Evolutionary conservation across 2,797 vertebrate species (phyloP), one percentile per base, ranked within the genome.

Genomic region (Muraenolepis orangiensis): DNA sequence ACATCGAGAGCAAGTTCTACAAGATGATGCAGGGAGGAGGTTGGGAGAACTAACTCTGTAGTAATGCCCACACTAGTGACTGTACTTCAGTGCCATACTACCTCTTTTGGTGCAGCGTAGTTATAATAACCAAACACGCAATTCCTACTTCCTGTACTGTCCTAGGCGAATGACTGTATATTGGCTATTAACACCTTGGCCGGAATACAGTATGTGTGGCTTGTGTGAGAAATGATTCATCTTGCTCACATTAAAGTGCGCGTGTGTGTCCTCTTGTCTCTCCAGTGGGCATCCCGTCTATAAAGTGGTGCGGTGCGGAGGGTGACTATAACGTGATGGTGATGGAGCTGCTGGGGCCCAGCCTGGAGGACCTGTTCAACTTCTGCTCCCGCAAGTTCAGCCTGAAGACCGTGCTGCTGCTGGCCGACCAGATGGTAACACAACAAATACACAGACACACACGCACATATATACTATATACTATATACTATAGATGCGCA

Each of bases 21-120:
- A 98, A 98, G 93, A 98, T 98, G 97, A 98, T 98, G 96, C 97
- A 98, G 90, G 97, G 96, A 80, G 97, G 97, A 94, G 96, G 97
- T 98, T 87, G 94, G 92, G 66, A 42, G 38, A 87, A 16, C 46
- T 51, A 16, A n/a, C 46, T 51, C 46, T 51, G 42, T 51, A 51
- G 46, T 51, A 6, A 51, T 51, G 46, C 18, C 16, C 46, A 51
- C 20, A 51, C 46, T 18, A 51, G 46, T 18, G 3, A 1, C 46
- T 51, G 18, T 20, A 20, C 46, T n/a, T 20, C 46, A 14, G 40
- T 16, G 4, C 40, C 16, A 16, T 18, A 16, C 2, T 42, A 12
- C 40, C 32, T 4, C 3, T 8, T 34, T 3, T 34, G 8, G 8
- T 34, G 8, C 8, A 46, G 42, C 20, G 46, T 51, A 51, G 18